phyloP scores from a whole-genome alignment of 2,113 vertebrate species.

The Plotosus lineatus region DNA sequence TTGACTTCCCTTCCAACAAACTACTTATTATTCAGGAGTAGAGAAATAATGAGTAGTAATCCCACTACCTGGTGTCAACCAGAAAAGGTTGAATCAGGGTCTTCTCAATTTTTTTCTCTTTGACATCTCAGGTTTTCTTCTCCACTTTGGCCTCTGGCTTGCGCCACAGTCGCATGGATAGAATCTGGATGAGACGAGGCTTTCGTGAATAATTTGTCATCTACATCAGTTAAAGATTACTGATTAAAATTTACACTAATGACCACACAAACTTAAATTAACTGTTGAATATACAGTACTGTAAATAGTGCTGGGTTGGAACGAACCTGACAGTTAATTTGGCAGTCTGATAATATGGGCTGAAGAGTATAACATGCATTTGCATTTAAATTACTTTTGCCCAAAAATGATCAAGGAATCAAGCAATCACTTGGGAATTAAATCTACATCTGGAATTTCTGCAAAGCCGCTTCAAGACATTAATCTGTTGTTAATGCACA shows the following conservation, averaged over 20 bases:
- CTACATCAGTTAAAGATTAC: conserved; percentile 17
- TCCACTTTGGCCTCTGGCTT: neutral
- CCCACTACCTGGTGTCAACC: neutral
- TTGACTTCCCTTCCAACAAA: neutral
- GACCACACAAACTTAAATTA: neutral
- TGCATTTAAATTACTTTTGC: conserved; percentile 39
- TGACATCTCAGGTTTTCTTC: neutral
- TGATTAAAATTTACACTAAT: conserved; percentile 12
- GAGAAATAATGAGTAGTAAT: neutral
- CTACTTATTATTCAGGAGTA: neutral
- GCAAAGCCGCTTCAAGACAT: neutral
- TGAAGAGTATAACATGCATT: conserved; percentile 16
- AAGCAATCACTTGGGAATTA: neutral
- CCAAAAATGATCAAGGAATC: neutral
- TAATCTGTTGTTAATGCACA: neutral
- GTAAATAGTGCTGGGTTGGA: conserved; percentile 5
- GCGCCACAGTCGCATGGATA: neutral
- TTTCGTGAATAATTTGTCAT: conserved; percentile 13
- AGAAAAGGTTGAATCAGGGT: neutral
- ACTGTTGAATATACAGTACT: neutral
- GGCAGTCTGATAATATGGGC: conserved; percentile 6
- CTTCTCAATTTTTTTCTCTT: neutral
- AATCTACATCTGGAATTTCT: neutral
- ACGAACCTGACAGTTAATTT: conserved; percentile 10
- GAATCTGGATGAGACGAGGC: neutral